Conservation (phyloP, 1,140 invertebrate species). For the Paramacrobiotus metropolitanus region DNA sequence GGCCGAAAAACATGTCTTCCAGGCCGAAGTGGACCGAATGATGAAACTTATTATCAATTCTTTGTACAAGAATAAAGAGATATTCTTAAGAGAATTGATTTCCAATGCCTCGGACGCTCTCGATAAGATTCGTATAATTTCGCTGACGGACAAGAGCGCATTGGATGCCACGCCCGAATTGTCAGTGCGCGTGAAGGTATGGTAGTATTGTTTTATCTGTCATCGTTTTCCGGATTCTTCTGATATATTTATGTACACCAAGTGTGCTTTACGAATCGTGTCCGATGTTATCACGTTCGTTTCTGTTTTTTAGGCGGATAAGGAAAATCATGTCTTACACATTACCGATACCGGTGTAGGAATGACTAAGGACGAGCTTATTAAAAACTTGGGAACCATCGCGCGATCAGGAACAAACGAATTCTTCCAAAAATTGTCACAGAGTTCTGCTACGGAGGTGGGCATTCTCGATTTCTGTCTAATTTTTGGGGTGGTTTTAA, state of each 20-base stretch:
- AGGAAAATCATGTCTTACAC: conserved; percentile 74
- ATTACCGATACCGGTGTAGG: conserved; percentile 93
- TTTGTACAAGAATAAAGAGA: conserved; percentile 93
- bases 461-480: conserved; percentile 37
- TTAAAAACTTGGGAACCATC: conserved; percentile 93
- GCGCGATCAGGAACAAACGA: conserved; percentile 97
- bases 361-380: conserved; percentile 83
- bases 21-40: conserved; percentile 93
- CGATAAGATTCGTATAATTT: conserved; percentile 77
- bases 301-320: conserved; percentile 40
- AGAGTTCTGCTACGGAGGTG: conserved; percentile 34
- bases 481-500: conserved; percentile 2
- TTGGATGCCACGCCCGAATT: conserved; percentile 47
- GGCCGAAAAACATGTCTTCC: conserved; percentile 77
- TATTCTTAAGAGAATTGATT: conserved; percentile 86
- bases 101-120: conserved; percentile 88
- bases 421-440: conserved; percentile 80
- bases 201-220: conserved; percentile 6
- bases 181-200: conserved; percentile 64
- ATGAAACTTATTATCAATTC: conserved; percentile 99
- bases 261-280: neutral
- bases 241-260: neutral
- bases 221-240: neutral
- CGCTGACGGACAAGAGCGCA: conserved; percentile 57
- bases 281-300: neutral